Evolutionary conservation across 2,888 invertebrate species (phyloP), one percentile per base, ranked within the genome.

Genomic region (Synergus japonicus): DNA sequence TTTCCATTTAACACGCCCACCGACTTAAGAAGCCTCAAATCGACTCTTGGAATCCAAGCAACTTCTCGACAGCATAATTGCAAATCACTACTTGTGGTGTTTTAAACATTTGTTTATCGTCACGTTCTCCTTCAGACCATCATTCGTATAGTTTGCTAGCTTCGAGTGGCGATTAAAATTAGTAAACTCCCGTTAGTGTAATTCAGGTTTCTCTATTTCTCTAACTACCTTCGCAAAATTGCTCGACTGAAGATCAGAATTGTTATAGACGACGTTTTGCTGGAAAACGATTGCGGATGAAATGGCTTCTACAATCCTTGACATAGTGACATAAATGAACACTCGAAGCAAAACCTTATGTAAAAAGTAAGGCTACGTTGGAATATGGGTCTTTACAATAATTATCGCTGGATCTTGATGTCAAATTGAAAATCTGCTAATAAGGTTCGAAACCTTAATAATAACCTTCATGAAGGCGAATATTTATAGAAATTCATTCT

Each of bases 21-120:
- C 15, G 15, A n/a, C 77, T 84, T 83, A 77, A 69, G 80, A 76
- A 77, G 78, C 66, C 78, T 63, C 60, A 49, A 76, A 76, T 69
- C 69, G 49, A 13, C 64, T 22, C 64, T 22, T 54, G 69, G 76
- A 81, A 82, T 79, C 66, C 77, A 77, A 64, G 79, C 69, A 69
- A 60, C 76, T 76, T 18, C 18, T 22, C 15, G 13, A 9, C 54
- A 29, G 76, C 7, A 76, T 15, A 76, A 49, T 46, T 46, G 69
- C 41, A n/a, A 49, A 44, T 29, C 49, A 58, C 76, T 41, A 76
- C 29, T 54, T 76, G 29, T 49, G 46, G 58, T 13, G 41, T 29
- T 66, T 43, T 43, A 43, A 66, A 66, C 66, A n/a, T 66, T 66
- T 66, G 66, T 66, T 66, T 43, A 66, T 66, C 66, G 43, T 66